Percentiles rank a stretch among this genome's conserved stretches.
phyloP scores from a whole-genome alignment of 2,113 vertebrate genomes.

The Gobiocypris rarus region DNA sequence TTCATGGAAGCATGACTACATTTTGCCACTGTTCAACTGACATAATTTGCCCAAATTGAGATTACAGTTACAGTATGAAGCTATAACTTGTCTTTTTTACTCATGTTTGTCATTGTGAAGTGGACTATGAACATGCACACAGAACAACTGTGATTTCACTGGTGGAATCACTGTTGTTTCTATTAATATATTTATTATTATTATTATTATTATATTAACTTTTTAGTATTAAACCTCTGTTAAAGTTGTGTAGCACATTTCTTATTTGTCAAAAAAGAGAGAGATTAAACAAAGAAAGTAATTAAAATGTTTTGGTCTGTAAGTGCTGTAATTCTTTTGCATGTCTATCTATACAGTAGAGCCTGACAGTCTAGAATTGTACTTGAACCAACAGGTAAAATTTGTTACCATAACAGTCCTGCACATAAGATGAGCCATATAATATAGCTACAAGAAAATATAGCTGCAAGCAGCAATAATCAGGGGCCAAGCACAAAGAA shows the following conservation, averaged over 20 bases:
- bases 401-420: background rate
- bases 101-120: slow-evolving; percentile 35
- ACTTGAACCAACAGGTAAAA: too few species aligned
- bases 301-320: background rate
- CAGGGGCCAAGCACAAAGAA: too few species aligned
- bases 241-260: slow-evolving; percentile 37
- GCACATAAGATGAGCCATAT: background rate
- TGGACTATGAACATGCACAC: slow-evolving; percentile 23
- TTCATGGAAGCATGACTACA: background rate
- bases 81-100: slow-evolving; percentile 48
- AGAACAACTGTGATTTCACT: slow-evolving; percentile 46
- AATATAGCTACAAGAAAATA: background rate
- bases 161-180: slow-evolving; percentile 45
- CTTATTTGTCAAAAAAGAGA: background rate
- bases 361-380: background rate
- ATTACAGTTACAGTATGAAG: background rate
- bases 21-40: background rate
- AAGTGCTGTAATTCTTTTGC: background rate
- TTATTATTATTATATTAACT: background rate
- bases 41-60: background rate
- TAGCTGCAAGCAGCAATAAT: too few species aligned
- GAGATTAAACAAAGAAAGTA: background rate
- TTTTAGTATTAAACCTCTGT: slow-evolving; percentile 35
- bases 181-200: slow-evolving; percentile 29
- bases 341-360: background rate